Conservation (phyloP, 35 echinoderm and acorn worm species). For the Lytechinus variegatus region DNA sequence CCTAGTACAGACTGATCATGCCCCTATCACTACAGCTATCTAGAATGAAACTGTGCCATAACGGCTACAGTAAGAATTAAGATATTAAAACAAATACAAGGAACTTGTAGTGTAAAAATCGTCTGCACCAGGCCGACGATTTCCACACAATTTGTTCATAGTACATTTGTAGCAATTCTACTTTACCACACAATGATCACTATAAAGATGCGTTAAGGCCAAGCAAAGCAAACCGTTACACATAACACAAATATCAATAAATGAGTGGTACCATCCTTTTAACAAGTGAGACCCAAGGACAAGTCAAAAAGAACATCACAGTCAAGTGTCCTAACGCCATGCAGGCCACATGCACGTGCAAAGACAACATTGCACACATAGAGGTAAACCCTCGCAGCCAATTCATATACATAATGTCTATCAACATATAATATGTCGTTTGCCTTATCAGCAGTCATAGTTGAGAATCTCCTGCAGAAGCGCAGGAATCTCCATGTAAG, state of each 20-base stretch:
- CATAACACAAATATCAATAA: background rate
- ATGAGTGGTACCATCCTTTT: background rate
- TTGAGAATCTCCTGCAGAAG: slow-evolving; percentile 88
- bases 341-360: background rate
- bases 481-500: slow-evolving; percentile 83
- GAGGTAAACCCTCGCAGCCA: background rate
- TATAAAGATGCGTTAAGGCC: background rate
- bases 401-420: background rate
- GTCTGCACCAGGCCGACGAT: background rate
- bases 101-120: background rate
- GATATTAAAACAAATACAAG: background rate
- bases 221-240: background rate
- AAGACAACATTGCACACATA: background rate
- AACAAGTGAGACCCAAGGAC: slow-evolving; percentile 8
- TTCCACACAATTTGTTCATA: background rate
- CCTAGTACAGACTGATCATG: background rate
- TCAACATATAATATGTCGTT: background rate
- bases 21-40: background rate
- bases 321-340: background rate
- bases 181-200: background rate
- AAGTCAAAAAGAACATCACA: background rate
- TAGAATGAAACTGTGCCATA: background rate
- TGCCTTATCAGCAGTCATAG: slow-evolving; percentile 84
- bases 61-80: background rate
- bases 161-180: background rate